phyloP scores from a whole-genome alignment of 2,888 invertebrate species.

The Pterostichus niger region DNA sequence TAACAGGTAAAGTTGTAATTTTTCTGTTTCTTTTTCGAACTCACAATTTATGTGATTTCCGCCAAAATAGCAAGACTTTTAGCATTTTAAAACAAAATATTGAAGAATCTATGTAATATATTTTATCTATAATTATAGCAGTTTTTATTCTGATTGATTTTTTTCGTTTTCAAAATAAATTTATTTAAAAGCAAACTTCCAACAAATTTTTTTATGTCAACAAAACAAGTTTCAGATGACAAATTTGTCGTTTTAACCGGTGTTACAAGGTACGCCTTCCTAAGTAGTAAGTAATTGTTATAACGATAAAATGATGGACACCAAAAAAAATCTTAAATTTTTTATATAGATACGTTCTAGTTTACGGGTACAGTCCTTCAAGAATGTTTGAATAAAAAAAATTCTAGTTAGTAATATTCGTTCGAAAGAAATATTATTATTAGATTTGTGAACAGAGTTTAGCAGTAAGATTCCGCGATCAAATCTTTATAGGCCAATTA shows the following conservation, averaged over 20 bases:
- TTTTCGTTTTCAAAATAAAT: too few species aligned
- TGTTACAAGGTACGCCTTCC: constrained; percentile 18
- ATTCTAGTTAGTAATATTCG: too few species aligned
- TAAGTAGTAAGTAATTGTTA: constrained; percentile 31
- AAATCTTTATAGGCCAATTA: too few species aligned
- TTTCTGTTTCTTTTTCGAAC: background rate
- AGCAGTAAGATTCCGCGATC: too few species aligned
- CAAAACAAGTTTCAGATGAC: constrained; percentile 23
- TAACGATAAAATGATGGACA: constrained; percentile 23
- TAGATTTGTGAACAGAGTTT: too few species aligned
- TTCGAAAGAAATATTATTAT: too few species aligned
- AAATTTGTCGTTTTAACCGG: constrained; percentile 17
- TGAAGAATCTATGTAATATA: too few species aligned
- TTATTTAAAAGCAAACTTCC: background rate
- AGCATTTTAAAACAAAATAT: background rate
- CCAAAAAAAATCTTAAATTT: background rate
- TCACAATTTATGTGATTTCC: constrained; percentile 5
- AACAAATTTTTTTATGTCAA: background rate
- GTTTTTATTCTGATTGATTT: too few species aligned
- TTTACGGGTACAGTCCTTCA: background rate
- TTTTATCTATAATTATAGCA: too few species aligned
- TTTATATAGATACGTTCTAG: background rate
- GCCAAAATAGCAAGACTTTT: constrained; percentile 5
- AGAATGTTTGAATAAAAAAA: too few species aligned
- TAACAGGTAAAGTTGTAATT: background rate